phyloP scores from a whole-genome alignment of 2,113 vertebrate species.

The Picathartes gymnocephalus region DNA sequence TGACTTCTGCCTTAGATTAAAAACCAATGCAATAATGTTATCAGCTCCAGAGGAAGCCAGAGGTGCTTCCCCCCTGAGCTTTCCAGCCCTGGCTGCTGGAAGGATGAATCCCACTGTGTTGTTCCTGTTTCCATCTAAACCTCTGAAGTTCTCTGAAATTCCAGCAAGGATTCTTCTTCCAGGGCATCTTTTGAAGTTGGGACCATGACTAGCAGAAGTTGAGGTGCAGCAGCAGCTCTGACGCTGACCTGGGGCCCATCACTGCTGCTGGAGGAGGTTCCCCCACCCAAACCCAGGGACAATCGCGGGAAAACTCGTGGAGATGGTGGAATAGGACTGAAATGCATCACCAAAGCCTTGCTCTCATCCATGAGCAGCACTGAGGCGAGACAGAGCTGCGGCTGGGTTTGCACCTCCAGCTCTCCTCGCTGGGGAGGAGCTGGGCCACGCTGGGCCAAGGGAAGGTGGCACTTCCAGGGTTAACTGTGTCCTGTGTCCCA shows the following conservation, averaged over 20 bases:
- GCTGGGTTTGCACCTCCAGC: background rate
- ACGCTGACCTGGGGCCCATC: background rate
- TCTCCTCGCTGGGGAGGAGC: background rate
- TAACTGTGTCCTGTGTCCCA: background rate
- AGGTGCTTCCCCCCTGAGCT: background rate
- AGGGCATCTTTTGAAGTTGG: background rate
- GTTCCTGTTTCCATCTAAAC: background rate
- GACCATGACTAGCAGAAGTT: background rate
- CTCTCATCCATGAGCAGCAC: background rate
- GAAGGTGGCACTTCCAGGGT: background rate
- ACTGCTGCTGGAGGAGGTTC: background rate
- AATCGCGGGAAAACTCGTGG: accelerated
- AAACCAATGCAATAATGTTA: background rate
- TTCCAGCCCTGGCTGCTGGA: background rate
- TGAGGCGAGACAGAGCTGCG: background rate
- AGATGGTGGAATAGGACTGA: background rate
- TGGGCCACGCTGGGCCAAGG: background rate
- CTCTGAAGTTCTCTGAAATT: background rate
- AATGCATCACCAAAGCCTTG: background rate
- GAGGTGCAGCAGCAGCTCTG: background rate
- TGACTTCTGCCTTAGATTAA: background rate
- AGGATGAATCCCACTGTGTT: background rate
- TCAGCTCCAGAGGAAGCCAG: background rate
- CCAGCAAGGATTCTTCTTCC: background rate
- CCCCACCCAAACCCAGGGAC: background rate